Conservation (phyloP, 1,140 invertebrate species). For the Diploscapter pachys region DNA sequence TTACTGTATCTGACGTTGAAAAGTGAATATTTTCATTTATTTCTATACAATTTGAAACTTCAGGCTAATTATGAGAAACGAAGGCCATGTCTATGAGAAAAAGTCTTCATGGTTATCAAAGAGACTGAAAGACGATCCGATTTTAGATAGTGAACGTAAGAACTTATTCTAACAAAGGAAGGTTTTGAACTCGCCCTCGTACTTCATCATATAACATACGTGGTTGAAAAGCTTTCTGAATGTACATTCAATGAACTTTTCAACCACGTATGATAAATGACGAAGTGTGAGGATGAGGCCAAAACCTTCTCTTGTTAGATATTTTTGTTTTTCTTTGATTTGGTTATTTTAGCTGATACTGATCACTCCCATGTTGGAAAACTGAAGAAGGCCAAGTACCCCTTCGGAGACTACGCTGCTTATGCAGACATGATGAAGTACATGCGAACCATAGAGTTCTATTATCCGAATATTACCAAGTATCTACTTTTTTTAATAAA, state of each 20-base stretch:
- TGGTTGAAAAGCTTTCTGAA: neutral
- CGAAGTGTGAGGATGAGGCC: neutral
- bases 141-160: constrained; percentile 32
- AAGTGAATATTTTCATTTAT: constrained; percentile 30
- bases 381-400: constrained; percentile 43
- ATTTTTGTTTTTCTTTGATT: neutral
- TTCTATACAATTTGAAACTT: constrained; percentile 11
- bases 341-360: constrained; percentile 18
- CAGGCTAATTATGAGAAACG: constrained; percentile 45
- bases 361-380: constrained; percentile 14
- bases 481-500: no score
- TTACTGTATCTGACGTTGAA: constrained; percentile 55
- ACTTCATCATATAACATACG: constrained; percentile 5
- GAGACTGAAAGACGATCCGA: constrained; percentile 32
- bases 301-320: constrained; percentile 4
- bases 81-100: constrained; percentile 20
- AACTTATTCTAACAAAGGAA: constrained; percentile 20
- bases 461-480: constrained; percentile 52
- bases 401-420: constrained; percentile 50
- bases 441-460: constrained; percentile 51
- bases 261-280: constrained; percentile 11
- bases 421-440: constrained; percentile 49
- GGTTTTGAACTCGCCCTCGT: constrained; percentile 10
- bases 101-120: constrained; percentile 18
- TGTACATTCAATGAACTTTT: neutral